Base-by-base conservation (phyloP, 2,888 invertebrate species). In the Quadriops clusia region DNA sequence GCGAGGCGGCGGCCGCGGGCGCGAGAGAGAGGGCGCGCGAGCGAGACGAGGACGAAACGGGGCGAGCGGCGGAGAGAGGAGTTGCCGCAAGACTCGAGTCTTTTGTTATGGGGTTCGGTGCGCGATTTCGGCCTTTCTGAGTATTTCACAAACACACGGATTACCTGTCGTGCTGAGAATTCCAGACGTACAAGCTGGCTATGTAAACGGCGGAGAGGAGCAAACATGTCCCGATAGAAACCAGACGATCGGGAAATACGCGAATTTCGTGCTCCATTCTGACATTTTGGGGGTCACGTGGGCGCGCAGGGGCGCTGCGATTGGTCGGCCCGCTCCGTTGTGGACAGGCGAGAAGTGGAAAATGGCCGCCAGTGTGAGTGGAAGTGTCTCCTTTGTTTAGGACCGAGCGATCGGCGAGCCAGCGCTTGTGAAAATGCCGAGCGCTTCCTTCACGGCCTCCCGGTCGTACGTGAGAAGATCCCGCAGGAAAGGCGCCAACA, bases 361-460 rank as follows among this genome's bases (percentile, higher is more conserved):
- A 77, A 80, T 81, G 81, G 81, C 80, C 74, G 79, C 73, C 74
- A 68, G 70, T 73, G 69, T 70, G 72, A 72, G 74, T 76, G 74
- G 73, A 72, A 72, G 72, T 76, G 74, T 75, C 73, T 79, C 74
- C 79, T 80, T 80, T 80, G 79, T 80, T 78, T 79, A 77, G 74
- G 58, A 63, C 64, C 63, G 62, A 61, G 64, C 65, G 67, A 51
- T 50, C 46, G 45, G 46, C 45, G 53, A n/a, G n/a, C n/a, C n/a
- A n/a, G n/a, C n/a, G n/a, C n/a, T n/a, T 33, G 27, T 36, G 66
- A 82, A 76, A 69, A 85, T 89, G 89, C 89, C 87, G 74, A 87
- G 87, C 75, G 87, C 87, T 70, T 87, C 87, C 64, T 86, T 87
- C 68, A 84, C 85, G 62, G 84, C 86, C 67, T 83, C 85, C 66